Evolutionary conservation across 2,888 invertebrate species (phyloP), one percentile per base, ranked within the genome.

Genomic region (Poecilus cupreus): DNA sequence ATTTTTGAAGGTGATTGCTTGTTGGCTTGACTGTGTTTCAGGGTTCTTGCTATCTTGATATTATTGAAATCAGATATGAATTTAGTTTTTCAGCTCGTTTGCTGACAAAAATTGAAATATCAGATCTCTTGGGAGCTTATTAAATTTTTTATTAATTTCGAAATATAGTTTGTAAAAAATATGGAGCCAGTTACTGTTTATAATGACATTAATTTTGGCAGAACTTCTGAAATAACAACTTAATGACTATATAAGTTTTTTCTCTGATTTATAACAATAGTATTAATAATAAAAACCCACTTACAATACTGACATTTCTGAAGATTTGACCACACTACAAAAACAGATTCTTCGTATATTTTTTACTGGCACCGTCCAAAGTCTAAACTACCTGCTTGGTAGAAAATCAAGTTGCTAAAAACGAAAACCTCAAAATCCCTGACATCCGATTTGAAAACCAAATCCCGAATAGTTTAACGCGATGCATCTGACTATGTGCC

Each of bases 231-330:
- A 68, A 68, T 68, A 68, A 68, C 64, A 37, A 68, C 64, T 37
- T 68, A 68, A 68, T 68, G 64, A 37, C 18, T 18, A 37, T 37
- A 68, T 68, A 39, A 68, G 32, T 68, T 68, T 68, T 68, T 68
- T 32, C 18, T 37, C 64, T 68, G 64, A 68, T 68, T 37, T 68
- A 68, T 37, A 68, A 68, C 64, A 68, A 68, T 68, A 37, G 64
- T 68, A 68, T 68, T 68, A 68, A 68, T 68, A 68, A 68, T 68
- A 68, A 68, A 37, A 68, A 68, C 64, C 64, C 37, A 68, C 64
- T 37, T 32, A 68, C 64, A 68, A 37, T 68, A 32, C 16, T 68
- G 32, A 68, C 37, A 68, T 68, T 68, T 68, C n/a, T 13, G 32
- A 24, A 22, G 54, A 46, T 13, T 13, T 46, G 51, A 8, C 32